Percentiles rank a stretch among this genome's conserved stretches.
These are phyloP conservation scores for Benthosema pterotum DNA, from an alignment of 2,797 vertebrate genomes.

Conservation along the genomic window DNA sequence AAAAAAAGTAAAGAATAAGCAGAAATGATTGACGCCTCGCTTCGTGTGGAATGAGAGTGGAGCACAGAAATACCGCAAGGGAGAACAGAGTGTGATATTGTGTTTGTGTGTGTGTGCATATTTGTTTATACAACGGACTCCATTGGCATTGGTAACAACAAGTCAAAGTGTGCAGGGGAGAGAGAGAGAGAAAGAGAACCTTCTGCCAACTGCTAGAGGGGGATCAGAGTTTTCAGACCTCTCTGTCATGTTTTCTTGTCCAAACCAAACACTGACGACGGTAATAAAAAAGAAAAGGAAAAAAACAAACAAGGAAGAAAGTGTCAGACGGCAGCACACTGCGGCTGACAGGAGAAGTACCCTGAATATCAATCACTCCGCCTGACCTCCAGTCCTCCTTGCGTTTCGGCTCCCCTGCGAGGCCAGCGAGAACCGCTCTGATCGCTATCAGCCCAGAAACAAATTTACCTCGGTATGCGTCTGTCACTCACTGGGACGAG, in stretches of 20 bases:
- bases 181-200: constrained; percentile 15
- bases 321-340: constrained; percentile 12
- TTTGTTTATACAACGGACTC: constrained; percentile 4
- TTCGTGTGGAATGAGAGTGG: background rate
- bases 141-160: background rate
- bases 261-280: constrained; percentile 10
- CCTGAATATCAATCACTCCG: constrained; percentile 31
- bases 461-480: constrained; percentile 30
- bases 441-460: constrained; percentile 35
- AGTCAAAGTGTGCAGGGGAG: constrained; percentile 8
- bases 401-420: constrained; percentile 20
- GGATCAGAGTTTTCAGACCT: background rate
- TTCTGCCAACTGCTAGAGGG: background rate
- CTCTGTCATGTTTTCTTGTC: constrained; percentile 16
- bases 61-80: background rate
- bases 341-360: constrained; percentile 32
- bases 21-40: constrained; percentile 1
- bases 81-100: constrained; percentile 3
- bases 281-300: constrained; percentile 10
- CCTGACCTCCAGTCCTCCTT: constrained; percentile 34
- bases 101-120: background rate
- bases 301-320: too few species aligned
- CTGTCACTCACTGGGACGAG: constrained; percentile 27
- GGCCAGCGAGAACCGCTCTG: constrained; percentile 30
- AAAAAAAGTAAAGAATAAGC: background rate